phyloP scores from a whole-genome alignment of 2,797 vertebrate genomes.

The Microchirus variegatus region DNA sequence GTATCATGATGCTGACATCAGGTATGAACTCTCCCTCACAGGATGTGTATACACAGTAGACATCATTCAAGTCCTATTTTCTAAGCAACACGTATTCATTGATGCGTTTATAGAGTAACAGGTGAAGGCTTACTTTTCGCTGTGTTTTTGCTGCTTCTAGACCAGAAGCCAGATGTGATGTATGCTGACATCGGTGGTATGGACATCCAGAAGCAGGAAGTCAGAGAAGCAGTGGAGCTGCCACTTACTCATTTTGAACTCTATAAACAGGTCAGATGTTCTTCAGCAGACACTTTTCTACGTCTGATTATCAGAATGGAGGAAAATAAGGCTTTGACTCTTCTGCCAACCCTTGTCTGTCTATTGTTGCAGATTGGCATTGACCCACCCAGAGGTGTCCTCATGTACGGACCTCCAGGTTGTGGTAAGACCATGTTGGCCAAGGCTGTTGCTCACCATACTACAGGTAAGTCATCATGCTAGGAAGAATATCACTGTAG shows the following conservation, averaged over 20 bases:
- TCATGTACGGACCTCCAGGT: conserved; percentile 95
- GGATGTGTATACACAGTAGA: background rate
- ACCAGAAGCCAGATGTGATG: conserved; percentile 96
- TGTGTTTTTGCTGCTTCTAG: conserved; percentile 68
- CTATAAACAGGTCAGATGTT: conserved; percentile 89
- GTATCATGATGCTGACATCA: conserved; percentile 97
- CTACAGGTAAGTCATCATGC: conserved; percentile 86
- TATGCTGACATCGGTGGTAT: conserved; percentile 96
- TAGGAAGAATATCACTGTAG: too few species aligned
- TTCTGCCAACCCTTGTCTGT: background rate
- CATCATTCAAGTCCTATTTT: background rate
- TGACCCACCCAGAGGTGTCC: conserved; percentile 91
- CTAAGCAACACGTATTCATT: too few species aligned
- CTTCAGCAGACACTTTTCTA: background rate
- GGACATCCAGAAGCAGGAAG: conserved; percentile 99
- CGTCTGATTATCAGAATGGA: background rate
- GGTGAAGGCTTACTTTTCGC: background rate
- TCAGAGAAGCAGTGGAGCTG: conserved; percentile 93
- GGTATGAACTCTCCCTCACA: conserved; percentile 71
- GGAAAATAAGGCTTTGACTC: background rate
- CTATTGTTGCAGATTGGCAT: conserved; percentile 87
- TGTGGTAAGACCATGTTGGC: conserved; percentile 97
- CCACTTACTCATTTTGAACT: conserved; percentile 98
- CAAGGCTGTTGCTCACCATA: conserved; percentile 95
- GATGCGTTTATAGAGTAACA: background rate